Base-by-base conservation (phyloP, 2,113 vertebrate species). In the Hippocampus zosterae region DNA sequence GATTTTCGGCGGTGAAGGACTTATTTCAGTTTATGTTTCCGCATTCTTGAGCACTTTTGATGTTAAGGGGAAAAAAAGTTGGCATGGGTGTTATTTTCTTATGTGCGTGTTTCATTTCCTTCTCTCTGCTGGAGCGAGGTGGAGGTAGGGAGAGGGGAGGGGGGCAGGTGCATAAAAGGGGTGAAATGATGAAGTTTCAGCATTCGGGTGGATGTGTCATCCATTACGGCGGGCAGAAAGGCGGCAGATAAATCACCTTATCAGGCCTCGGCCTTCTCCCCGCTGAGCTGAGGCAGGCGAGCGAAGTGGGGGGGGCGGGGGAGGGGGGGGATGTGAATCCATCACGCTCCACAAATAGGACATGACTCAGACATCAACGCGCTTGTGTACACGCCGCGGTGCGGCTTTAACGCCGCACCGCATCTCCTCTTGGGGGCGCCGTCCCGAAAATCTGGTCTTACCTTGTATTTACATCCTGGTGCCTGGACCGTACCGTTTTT, bases 181-280 rank as follows among this genome's bases (percentile, higher is more conserved):
- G 77, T 81, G 83, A 84, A 87, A 91, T 91, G 89, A 91, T 91
- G 90, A 91, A 92, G 91, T 91, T 90, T 91, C 84, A 76, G 87
- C 57, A 84, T 80, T 74, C 86, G 89, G 89, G 87, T 91, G 89
- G 85, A 84, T 85, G 88, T 90, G 83, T 88, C 86, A 92, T 92
- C 90, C 87, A 92, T 93, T 92, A 92, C 84, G 66, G 81, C 78
- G 88, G 87, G 90, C 88, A 84, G 88, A 87, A 87, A 86, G 84
- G 89, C 87, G 88, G 57, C 85, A 90, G 86, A 92, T 92, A 92
- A 93, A 93, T 93, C 89, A 92, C 89, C 90, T 89, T 88, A 87
- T 92, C 88, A 90, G 88, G 41, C 63, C 82, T 83, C 84, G 85
- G 89, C 88, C 84, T 88, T 90, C 86, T 90, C 89, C 88, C 90